phyloP scores from a whole-genome alignment of 2,113 vertebrate genomes.

The Physeter macrocephalus region DNA sequence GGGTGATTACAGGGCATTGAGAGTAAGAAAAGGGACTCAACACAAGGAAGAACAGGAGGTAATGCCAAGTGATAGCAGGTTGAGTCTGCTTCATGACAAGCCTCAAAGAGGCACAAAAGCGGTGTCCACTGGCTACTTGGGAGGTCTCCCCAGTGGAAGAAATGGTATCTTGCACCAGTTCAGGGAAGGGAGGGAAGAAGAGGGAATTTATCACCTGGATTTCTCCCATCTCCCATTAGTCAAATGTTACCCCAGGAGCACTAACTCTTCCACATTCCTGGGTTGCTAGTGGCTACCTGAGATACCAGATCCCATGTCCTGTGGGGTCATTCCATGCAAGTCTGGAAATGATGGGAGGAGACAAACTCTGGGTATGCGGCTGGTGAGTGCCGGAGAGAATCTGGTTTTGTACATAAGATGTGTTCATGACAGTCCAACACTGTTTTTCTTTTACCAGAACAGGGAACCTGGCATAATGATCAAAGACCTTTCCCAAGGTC shows the following conservation, averaged over 20 bases:
- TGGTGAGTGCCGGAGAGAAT: neutral
- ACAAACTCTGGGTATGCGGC: neutral
- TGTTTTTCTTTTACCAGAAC: neutral
- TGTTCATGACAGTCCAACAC: neutral
- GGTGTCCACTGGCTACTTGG: neutral
- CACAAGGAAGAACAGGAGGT: neutral
- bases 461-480: neutral
- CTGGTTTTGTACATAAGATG: neutral
- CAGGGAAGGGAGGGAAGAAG: neutral
- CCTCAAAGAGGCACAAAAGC: neutral
- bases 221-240: neutral
- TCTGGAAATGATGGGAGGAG: neutral
- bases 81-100: neutral
- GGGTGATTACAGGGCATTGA: neutral
- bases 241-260: neutral
- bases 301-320: neutral
- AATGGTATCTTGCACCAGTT: neutral
- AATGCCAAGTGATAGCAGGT: neutral
- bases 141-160: neutral
- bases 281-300: neutral
- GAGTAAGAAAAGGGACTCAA: neutral
- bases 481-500: neutral
- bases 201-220: neutral
- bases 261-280: neutral
- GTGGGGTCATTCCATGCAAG: neutral